Conservation (phyloP, 2,797 vertebrate species). For the Scleropages formosus region DNA sequence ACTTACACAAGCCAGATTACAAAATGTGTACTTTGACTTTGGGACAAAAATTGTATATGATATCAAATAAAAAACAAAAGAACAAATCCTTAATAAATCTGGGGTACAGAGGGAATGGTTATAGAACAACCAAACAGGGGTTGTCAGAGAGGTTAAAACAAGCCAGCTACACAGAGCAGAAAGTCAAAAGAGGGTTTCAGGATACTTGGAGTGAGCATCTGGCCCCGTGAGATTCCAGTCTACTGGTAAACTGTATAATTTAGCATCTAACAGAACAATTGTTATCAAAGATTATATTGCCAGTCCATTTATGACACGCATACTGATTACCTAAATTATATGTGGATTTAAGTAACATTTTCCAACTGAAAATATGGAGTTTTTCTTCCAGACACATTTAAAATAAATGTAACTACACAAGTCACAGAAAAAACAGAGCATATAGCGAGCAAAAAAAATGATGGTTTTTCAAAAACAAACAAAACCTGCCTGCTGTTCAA, state of each 20-base stretch:
- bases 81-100: not conserved
- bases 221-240: not conserved
- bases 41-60: not conserved
- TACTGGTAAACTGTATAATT: not conserved
- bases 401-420: no score
- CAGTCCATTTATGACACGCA: no score
- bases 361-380: no score
- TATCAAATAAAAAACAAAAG: constrained; percentile 52
- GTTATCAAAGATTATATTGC: no score
- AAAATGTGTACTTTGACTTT: not conserved
- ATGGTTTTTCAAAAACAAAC: no score
- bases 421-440: no score
- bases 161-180: not conserved
- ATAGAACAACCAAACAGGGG: not conserved
- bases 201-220: not conserved
- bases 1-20: not conserved
- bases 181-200: not conserved
- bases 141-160: not conserved
- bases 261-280: no score
- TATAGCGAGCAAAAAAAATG: no score
- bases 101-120: not conserved
- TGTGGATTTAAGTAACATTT: no score
- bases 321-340: no score
- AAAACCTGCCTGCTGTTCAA: no score
- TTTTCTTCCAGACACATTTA: no score